Evolutionary conservation across 2,113 vertebrate species (phyloP), one percentile per base, ranked within the genome.

Genomic region (Microcebus griseorufus): DNA sequence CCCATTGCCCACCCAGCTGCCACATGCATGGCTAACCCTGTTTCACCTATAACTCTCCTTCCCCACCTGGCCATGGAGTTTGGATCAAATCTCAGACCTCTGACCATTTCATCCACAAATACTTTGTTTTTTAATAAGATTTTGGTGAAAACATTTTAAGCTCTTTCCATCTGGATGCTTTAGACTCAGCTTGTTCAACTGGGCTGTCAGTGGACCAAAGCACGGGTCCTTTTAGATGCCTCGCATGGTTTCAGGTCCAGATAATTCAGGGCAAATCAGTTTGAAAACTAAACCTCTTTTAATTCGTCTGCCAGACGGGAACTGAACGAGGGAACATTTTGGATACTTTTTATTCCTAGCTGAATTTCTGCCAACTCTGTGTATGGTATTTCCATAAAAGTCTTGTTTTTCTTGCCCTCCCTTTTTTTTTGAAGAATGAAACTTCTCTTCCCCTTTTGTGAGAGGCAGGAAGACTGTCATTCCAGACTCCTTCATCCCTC

Each of bases 361-460:
- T 78, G 81, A 98, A 80, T 96, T 89, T 96, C 85, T 96, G 86
- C 95, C 97, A 98, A 13, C 93, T 97, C 85, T 89, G 72, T 75
- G 69, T 51, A 92, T 97, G 94, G 5, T 95, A 95, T 97, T 98
- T 98, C 96, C 96, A 97, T 94, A 64, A 95, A 94, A 95, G 51
- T 88, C n/a, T 0, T 94, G 62, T 82, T 97, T 97, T 87, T 90
- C 75, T 95, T 92, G 95, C 91, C 84, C 85, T 34, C 84, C 97
- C 92, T 67, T 83, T 97, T 95, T 97, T 76, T 97, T 95, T 97
- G 85, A 97, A 97, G 75, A 97, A 93, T 80, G 29, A 85, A 64
- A 55, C 58, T 84, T 88, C 95, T 89, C 86, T 93, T 22, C 42
- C 22, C 8, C 2, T 76, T 95, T 96, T 88, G 95, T 97, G 13